Evolutionary conservation across 2,113 vertebrate genomes (phyloP).

Genomic region (Micromys minutus): DNA sequence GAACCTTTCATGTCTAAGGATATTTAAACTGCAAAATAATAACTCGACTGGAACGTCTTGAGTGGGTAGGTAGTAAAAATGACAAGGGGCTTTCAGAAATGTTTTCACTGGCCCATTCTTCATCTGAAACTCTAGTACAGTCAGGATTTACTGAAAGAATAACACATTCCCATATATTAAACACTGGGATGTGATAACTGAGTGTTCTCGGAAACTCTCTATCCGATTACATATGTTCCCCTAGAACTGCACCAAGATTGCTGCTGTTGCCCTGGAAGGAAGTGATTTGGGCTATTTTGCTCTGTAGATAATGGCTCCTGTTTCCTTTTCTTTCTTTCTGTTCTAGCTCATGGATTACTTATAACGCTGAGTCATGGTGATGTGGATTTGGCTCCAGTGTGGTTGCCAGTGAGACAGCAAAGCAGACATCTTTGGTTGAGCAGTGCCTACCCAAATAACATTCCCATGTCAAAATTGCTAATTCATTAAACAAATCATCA

Average conservation of each 20-base stretch:
- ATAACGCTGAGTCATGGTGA: neutral
- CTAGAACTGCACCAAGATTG: constrained; percentile 55
- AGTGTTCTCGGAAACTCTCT: constrained; percentile 57
- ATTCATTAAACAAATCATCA: neutral
- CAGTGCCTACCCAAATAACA: neutral
- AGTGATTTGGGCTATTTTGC: constrained; percentile 15
- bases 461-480: neutral
- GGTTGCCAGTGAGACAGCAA: neutral
- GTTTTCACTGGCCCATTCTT: constrained; percentile 65
- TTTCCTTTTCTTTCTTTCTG: constrained; percentile 14
- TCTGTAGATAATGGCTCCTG: constrained; percentile 26
- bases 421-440: neutral
- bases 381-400: neutral
- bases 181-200: constrained; percentile 43
- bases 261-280: neutral
- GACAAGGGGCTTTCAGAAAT: constrained; percentile 67
- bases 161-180: constrained; percentile 57
- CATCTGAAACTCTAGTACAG: constrained; percentile 46
- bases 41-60: constrained; percentile 53
- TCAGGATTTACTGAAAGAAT: constrained; percentile 67
- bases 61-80: constrained; percentile 69
- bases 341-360: neutral
- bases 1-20: constrained; percentile 53
- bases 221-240: constrained; percentile 44
- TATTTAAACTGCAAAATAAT: constrained; percentile 74